Evolutionary conservation across 2,888 invertebrate genomes (phyloP).

Genomic region (Melinaea marsaeus): DNA sequence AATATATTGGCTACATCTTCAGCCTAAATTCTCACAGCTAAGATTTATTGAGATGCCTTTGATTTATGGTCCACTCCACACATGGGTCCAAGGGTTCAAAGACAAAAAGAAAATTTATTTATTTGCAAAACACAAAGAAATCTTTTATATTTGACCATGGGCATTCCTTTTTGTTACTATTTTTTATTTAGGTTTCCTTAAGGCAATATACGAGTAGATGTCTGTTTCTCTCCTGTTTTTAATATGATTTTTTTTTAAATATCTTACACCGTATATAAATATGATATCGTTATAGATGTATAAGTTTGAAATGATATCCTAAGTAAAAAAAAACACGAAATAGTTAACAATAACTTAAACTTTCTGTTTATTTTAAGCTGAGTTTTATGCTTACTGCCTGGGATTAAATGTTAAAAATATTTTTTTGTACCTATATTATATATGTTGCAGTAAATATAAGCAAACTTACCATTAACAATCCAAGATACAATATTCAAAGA

Average conservation of each 20-base stretch:
- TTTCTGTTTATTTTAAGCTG: no score
- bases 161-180: slow-evolving; percentile 45
- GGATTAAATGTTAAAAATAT: no score
- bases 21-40: slow-evolving; percentile 57
- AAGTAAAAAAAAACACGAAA: no score
- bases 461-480: no score
- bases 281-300: no score
- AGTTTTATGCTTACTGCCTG: no score
- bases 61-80: slow-evolving; percentile 70
- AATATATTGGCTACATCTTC: slow-evolving; percentile 17
- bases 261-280: no score
- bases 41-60: slow-evolving; percentile 71
- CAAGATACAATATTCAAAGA: no score
- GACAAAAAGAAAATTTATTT: slow-evolving; percentile 66
- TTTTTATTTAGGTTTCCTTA: slow-evolving; percentile 41
- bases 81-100: slow-evolving; percentile 66
- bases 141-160: slow-evolving; percentile 44
- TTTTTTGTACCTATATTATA: no score
- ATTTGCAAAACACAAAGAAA: slow-evolving; percentile 56
- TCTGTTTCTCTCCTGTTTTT: slow-evolving; percentile 21
- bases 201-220: slow-evolving; percentile 19
- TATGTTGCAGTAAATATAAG: no score
- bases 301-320: no score
- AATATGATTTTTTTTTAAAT: not conserved
- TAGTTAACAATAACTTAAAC: no score